phyloP scores from a whole-genome alignment of 2,888 invertebrate genomes.

The Alentia gelatinosa region DNA sequence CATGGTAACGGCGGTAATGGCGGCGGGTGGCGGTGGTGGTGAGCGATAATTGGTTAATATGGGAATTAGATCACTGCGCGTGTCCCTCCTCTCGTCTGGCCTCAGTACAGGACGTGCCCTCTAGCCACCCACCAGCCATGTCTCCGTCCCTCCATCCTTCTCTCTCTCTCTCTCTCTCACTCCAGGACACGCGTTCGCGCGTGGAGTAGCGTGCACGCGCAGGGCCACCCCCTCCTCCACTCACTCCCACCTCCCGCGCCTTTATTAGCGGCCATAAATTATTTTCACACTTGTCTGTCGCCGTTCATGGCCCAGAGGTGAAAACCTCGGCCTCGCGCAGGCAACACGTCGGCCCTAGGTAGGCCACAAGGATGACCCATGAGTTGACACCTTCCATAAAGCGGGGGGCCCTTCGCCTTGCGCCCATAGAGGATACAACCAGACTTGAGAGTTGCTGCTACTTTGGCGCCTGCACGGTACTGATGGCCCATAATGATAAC shows the following conservation, averaged over 20 bases:
- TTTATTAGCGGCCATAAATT: constrained; percentile 52
- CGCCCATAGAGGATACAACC: background rate
- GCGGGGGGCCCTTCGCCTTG: background rate
- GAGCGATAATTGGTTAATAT: constrained; percentile 31
- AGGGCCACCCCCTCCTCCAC: background rate
- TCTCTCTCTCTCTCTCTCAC: background rate
- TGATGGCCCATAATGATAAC: constrained; percentile 44
- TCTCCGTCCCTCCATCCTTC: background rate
- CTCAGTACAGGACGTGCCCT: background rate
- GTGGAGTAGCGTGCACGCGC: constrained; percentile 38
- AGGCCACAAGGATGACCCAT: background rate
- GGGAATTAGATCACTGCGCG: constrained; percentile 25
- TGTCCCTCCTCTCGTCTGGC: background rate
- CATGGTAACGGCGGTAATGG: too few species aligned
- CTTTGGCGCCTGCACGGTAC: background rate
- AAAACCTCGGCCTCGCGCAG: background rate
- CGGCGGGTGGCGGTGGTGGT: background rate
- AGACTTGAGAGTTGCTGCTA: constrained; percentile 24
- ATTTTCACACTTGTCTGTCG: constrained; percentile 51
- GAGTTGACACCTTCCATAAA: constrained; percentile 14
- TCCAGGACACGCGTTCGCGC: constrained; percentile 37
- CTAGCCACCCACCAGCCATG: background rate
- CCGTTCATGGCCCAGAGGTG: constrained; percentile 36
- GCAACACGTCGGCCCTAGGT: background rate
- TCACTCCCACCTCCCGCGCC: constrained; percentile 35